Conservation (phyloP, 2,797 vertebrate species). For the Hypotaenidia okinawae region DNA sequence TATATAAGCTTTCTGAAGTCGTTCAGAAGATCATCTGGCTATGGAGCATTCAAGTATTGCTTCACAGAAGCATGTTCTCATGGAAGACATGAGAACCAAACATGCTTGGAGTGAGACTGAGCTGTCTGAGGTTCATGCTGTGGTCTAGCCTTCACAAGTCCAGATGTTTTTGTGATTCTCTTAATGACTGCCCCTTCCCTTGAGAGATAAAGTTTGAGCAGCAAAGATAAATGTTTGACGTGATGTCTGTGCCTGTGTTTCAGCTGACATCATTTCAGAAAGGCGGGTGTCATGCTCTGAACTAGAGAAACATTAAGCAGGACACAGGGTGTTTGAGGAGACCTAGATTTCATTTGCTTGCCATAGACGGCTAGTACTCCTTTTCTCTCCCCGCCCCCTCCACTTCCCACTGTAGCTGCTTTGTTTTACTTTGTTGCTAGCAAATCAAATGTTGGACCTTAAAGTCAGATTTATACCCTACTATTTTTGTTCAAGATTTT, state of each 20-base stretch:
- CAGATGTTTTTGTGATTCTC: background rate
- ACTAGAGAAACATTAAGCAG: background rate
- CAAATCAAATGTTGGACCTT: conserved; percentile 3
- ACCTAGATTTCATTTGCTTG: background rate
- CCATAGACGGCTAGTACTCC: background rate
- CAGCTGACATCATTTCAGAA: background rate
- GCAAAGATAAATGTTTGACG: background rate
- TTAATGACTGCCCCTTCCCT: background rate
- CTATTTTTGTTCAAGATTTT: conserved; percentile 46
- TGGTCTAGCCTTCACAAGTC: background rate
- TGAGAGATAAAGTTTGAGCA: conserved; percentile 19
- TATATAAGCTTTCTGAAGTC: background rate
- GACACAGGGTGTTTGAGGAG: background rate
- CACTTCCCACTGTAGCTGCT: background rate
- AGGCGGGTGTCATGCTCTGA: background rate
- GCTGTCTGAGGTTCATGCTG: background rate
- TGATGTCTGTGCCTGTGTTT: background rate
- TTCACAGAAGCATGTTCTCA: background rate
- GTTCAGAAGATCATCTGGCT: background rate
- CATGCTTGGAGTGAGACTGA: background rate
- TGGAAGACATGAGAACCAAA: background rate
- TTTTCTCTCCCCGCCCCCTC: background rate
- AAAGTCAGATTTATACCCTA: conserved; percentile 35
- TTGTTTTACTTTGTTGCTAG: conserved; percentile 29
- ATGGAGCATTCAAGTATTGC: background rate